Percentiles rank a stretch among this genome's conserved stretches.
phyloP scores from a whole-genome alignment of 2,888 invertebrate genomes.

The Heliconius sara region DNA sequence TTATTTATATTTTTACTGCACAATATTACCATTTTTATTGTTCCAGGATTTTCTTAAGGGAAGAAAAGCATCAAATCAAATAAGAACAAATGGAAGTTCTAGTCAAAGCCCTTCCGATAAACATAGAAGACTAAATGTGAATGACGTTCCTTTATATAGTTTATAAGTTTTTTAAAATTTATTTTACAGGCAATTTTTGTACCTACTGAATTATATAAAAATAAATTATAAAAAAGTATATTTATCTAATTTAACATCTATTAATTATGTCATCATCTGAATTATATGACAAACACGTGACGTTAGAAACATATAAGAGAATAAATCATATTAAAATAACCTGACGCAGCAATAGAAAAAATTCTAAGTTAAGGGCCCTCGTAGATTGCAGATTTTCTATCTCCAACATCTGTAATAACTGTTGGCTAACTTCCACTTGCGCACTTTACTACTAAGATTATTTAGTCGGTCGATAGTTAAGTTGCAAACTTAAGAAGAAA shows the following conservation, averaged over 20 bases:
- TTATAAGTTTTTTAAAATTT: not conserved
- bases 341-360: no score
- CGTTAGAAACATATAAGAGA: not conserved
- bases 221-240: not conserved
- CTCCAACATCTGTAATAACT: no score
- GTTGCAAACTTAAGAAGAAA: no score
- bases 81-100: constrained; percentile 75
- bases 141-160: not conserved
- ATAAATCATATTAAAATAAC: no score
- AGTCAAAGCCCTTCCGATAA: not conserved
- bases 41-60: constrained; percentile 42
- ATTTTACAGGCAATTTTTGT: not conserved
- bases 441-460: no score
- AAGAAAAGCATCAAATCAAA: constrained; percentile 24
- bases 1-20: not conserved
- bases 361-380: no score
- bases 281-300: not conserved
- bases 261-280: no score
- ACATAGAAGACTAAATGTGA: constrained; percentile 71
- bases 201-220: not conserved
- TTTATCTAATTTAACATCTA: not conserved
- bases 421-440: no score
- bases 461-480: no score
- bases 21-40: not conserved
- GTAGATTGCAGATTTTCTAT: no score